Conservation (phyloP, 2,888 invertebrate species). For the Leptopilina syphax region DNA sequence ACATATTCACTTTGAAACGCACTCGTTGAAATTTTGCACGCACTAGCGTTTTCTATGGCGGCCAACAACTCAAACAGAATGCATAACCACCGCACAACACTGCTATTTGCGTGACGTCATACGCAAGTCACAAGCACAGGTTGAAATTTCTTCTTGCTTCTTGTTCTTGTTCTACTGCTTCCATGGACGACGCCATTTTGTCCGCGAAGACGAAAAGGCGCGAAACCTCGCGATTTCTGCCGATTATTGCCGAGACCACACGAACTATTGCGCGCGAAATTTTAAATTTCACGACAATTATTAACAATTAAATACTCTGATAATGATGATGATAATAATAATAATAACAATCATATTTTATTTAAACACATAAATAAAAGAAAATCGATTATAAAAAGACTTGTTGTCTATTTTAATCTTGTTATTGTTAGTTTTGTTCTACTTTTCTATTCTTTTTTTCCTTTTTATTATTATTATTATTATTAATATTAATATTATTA, state of each 20-base stretch:
- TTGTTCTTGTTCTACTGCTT: slow-evolving; percentile 41
- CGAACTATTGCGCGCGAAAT: not conserved
- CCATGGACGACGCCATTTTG: slow-evolving; percentile 63
- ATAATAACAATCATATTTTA: too few relatives aligned
- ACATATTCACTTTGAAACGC: slow-evolving; percentile 33
- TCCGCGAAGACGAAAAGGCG: slow-evolving; percentile 52
- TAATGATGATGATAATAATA: not conserved
- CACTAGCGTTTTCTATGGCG: slow-evolving; percentile 19
- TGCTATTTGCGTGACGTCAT: slow-evolving; percentile 33
- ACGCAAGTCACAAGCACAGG: slow-evolving; percentile 22
- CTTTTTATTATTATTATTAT: too few relatives aligned
- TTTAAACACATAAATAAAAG: too few relatives aligned
- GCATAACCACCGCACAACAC: slow-evolving; percentile 37
- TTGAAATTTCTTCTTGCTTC: slow-evolving; percentile 6
- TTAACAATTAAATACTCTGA: not conserved
- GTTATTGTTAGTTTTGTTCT: too few relatives aligned
- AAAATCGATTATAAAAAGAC: too few relatives aligned
- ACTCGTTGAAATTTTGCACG: slow-evolving; percentile 21
- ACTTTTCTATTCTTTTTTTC: too few relatives aligned
- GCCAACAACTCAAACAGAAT: slow-evolving; percentile 13
- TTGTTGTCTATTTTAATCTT: too few relatives aligned
- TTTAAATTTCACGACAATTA: not conserved
- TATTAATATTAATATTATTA: too few relatives aligned
- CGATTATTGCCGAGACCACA: not conserved
- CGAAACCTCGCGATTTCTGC: slow-evolving; percentile 40